phyloP scores from a whole-genome alignment of 2,113 vertebrate genomes.

The Oplegnathus fasciatus region DNA sequence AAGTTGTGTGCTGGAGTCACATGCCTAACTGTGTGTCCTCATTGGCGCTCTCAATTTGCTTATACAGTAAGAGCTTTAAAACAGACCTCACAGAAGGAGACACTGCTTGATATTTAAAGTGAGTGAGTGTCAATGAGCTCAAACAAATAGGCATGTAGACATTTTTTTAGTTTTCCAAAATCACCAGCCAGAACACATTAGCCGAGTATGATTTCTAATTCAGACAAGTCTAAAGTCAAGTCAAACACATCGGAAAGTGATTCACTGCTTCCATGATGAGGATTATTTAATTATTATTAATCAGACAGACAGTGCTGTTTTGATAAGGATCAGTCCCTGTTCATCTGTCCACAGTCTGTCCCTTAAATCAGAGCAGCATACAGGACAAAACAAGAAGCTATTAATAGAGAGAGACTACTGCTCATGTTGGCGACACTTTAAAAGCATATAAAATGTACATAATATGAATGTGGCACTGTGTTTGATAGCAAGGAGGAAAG shows the following conservation, averaged over 20 bases:
- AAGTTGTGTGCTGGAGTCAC: constrained; percentile 25
- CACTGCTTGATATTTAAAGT: not conserved
- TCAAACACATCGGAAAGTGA: not conserved
- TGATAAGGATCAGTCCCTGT: not conserved
- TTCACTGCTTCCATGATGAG: not conserved
- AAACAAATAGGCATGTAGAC: not conserved
- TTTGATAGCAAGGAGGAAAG: not conserved
- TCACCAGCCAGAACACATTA: not conserved
- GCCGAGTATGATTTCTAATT: not conserved
- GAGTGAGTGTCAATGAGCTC: not conserved
- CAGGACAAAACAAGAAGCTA: not conserved
- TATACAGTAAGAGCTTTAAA: not conserved
- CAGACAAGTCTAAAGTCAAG: not conserved
- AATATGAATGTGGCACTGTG: no score
- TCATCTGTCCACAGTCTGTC: constrained; percentile 3
- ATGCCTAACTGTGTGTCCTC: constrained; percentile 1
- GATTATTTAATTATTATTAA: not conserved
- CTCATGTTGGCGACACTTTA: not conserved
- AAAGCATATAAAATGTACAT: not conserved
- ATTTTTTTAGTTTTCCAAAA: not conserved
- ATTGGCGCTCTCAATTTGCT: not conserved
- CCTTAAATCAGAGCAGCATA: not conserved
- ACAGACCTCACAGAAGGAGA: not conserved
- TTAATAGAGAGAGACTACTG: not conserved
- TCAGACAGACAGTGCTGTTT: not conserved